A percentile compares a stretch with the other conserved stretches of the same genome.
These are phyloP conservation scores for Patagioenas fasciata DNA, from an alignment of 2,113 vertebrate species.

Conservation along the genomic window DNA sequence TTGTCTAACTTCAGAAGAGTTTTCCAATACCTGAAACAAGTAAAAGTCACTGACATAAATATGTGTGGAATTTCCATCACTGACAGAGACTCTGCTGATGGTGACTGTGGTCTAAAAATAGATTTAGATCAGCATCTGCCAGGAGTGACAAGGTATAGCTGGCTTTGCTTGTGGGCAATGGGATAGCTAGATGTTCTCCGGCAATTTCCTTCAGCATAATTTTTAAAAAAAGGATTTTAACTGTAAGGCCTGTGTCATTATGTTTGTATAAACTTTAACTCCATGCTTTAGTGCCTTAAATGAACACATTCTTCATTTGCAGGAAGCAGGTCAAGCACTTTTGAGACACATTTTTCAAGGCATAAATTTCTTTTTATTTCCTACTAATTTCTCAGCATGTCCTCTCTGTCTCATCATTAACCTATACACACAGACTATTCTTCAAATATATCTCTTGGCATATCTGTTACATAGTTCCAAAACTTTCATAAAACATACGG, in stretches of 20 bases:
- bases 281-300: neutral
- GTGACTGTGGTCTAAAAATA: neutral
- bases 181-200: neutral
- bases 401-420: neutral
- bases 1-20: too few species aligned
- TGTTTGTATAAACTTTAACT: neutral
- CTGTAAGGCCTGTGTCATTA: neutral
- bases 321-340: neutral
- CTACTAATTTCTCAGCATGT: neutral
- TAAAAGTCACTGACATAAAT: neutral
- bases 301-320: neutral
- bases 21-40: too few species aligned
- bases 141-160: neutral
- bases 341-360: neutral
- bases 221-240: neutral
- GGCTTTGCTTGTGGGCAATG: neutral
- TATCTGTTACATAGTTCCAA: neutral
- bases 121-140: neutral
- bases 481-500: neutral
- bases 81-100: neutral
- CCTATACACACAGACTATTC: neutral
- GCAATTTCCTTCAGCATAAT: neutral
- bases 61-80: neutral
- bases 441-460: neutral
- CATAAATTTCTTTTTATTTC: neutral